These are phyloP conservation scores for Platynereis dumerilii DNA, from an alignment of 2,888 invertebrate species.

Conservation along the genomic window DNA sequence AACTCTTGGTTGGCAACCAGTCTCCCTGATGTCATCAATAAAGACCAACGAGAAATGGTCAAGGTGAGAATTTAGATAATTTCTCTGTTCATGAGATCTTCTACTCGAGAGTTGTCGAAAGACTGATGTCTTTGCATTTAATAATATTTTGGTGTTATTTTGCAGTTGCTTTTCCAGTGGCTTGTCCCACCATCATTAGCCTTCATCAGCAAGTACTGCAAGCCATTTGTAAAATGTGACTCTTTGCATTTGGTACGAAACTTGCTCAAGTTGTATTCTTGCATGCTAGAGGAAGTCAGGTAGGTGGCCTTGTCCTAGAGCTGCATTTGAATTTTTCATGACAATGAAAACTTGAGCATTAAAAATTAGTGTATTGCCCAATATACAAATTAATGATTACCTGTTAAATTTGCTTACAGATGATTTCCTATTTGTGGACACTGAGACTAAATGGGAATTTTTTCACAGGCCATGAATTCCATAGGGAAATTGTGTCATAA, in stretches of 20 bases:
- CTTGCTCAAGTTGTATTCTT: conserved; percentile 58
- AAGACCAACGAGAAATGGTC: conserved; percentile 53
- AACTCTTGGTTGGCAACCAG: conserved; percentile 56
- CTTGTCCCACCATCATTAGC: conserved; percentile 57
- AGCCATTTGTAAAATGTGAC: conserved; percentile 53
- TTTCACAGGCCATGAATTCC: too few species aligned
- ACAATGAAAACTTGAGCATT: too few species aligned
- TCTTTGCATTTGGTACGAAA: conserved; percentile 58
- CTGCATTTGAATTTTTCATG: too few species aligned
- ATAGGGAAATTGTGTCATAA: too few species aligned
- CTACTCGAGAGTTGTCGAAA: too few species aligned
- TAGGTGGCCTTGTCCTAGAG: too few species aligned
- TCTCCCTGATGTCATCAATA: conserved; percentile 52
- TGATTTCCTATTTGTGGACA: too few species aligned
- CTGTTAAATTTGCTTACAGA: too few species aligned
- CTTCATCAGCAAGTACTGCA: conserved; percentile 57
- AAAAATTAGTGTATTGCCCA: conserved; percentile 48
- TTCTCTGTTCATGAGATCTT: too few species aligned
- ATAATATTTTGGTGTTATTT: neutral
- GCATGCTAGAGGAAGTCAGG: conserved; percentile 60
- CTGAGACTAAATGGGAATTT: too few species aligned
- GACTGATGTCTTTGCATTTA: neutral
- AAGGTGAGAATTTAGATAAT: conserved; percentile 10
- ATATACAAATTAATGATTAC: too few species aligned
- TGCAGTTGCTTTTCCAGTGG: conserved; percentile 62